Base-by-base conservation (phyloP, 2,888 invertebrate genomes). In the Drymonia ruficornis region DNA sequence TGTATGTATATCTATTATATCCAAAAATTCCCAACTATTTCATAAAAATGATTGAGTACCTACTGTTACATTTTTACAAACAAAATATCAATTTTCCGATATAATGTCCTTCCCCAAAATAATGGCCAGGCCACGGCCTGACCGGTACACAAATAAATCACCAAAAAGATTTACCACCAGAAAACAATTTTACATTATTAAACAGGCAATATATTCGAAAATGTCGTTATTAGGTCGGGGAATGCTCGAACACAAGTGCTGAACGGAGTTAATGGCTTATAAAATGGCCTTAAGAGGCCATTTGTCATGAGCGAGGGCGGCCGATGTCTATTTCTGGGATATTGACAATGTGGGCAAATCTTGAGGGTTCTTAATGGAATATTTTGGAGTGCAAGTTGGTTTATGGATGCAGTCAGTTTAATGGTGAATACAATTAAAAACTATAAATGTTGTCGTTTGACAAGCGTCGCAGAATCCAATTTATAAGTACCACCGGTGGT, bases 131-230 rank as follows among this genome's bases (percentile, higher is more conserved):
- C 40, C 16, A 9, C 16, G 16, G 40, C 40, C 16, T 40, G 15
- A 9, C 1, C 36, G 36, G 36, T 5, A 36, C 13, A 40, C 40
- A 45, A 7, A 65, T 67, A 62, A 70, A 70, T 70, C 65, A 65
- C 55, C 40, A 38, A 28, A 54, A 48, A 59, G 57, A 67, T 71
- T 64, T 59, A 59, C 53, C n/a, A 9, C 13, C 40, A 53, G 42
- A 62, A 67, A 71, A 71, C 71, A 67, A 70, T 71, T 68, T 65
- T 61, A 59, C 68, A 58, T 67, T 59, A 69, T 71, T 69, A 69
- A 69, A 68, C 68, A 67, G 53, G 71, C 63, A 48, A 69, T 69
- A 67, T 67, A 72, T 72, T 72, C 57, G 65, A 61, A 65, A 70
- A 63, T 63, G 65, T 65, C 65, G 52, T 71, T 57, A 63, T 55